Conservation (phyloP, 2,888 invertebrate species). For the Rhogogaster chlorosoma region DNA sequence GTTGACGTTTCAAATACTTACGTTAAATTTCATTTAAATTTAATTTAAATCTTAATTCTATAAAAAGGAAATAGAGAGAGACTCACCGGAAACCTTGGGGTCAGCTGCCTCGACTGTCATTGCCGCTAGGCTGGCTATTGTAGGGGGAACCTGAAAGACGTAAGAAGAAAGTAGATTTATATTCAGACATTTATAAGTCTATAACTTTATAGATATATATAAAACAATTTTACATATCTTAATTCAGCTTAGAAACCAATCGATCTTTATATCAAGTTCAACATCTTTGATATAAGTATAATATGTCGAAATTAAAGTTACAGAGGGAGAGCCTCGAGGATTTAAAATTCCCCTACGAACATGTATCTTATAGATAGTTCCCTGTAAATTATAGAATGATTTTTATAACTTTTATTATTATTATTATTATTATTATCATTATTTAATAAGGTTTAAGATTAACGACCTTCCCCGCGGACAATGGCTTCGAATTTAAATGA, state of each 20-base stretch:
- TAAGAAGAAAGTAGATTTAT: slow-evolving; percentile 17
- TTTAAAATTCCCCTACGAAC: not conserved
- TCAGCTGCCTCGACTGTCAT: slow-evolving; percentile 76
- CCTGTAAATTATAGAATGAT: not conserved
- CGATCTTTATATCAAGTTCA: not conserved
- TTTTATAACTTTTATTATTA: not conserved
- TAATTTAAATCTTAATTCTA: slow-evolving; percentile 64
- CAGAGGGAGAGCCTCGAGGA: not conserved
- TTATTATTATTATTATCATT: not conserved
- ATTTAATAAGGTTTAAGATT: slow-evolving; percentile 59
- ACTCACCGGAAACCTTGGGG: slow-evolving; percentile 77
- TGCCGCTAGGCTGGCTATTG: slow-evolving; percentile 75
- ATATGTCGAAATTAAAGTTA: not conserved
- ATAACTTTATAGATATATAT: not conserved
- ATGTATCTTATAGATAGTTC: too few relatives aligned
- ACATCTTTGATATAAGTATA: not conserved
- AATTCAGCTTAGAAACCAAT: not conserved
- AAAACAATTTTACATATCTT: not conserved
- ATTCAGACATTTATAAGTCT: not conserved
- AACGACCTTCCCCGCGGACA: slow-evolving; percentile 70
- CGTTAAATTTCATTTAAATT: slow-evolving; percentile 63
- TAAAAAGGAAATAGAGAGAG: slow-evolving; percentile 49
- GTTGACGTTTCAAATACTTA: slow-evolving; percentile 11
- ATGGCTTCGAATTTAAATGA: slow-evolving; percentile 72
- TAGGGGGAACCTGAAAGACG: slow-evolving; percentile 72